These are phyloP conservation scores for Tortricodes alternella DNA, from an alignment of 2,888 invertebrate species.

Conservation along the genomic window DNA sequence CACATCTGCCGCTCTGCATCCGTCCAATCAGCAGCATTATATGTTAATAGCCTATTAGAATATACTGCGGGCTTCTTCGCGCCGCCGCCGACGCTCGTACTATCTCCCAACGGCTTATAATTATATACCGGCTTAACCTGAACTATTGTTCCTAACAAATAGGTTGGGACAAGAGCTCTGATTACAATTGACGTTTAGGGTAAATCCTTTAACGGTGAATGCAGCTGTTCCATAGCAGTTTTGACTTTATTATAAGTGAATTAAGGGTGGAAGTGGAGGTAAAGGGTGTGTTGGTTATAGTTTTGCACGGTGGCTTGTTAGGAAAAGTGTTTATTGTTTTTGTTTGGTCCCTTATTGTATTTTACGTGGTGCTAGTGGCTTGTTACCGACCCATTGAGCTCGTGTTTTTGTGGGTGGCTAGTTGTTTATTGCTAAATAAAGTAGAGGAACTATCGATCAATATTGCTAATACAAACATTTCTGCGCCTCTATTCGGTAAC, in stretches of 20 bases:
- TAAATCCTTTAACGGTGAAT: constrained; percentile 37
- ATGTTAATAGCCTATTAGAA: constrained; percentile 83
- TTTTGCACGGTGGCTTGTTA: constrained; percentile 68
- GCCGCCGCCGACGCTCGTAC: constrained; percentile 52
- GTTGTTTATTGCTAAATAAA: constrained; percentile 28
- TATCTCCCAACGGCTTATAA: constrained; percentile 52
- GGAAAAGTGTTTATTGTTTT: constrained; percentile 63
- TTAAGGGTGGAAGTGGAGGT: constrained; percentile 34
- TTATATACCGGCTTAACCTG: constrained; percentile 46
- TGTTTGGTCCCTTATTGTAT: constrained; percentile 57
- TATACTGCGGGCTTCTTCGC: constrained; percentile 71
- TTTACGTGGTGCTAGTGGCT: constrained; percentile 45
- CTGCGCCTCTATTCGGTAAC: too few species aligned
- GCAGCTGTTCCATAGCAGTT: constrained; percentile 31
- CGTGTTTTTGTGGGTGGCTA: constrained; percentile 54
- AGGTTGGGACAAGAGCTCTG: constrained; percentile 41
- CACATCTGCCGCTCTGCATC: constrained; percentile 77
- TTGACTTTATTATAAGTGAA: constrained; percentile 28
- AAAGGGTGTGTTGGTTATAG: constrained; percentile 39
- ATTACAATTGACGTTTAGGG: constrained; percentile 45
- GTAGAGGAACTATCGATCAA: not conserved
- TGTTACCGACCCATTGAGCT: constrained; percentile 50
- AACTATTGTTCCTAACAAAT: constrained; percentile 39
- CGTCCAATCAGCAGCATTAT: constrained; percentile 84
- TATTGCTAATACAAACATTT: too few species aligned